These are phyloP conservation scores for Clistopyga incitator DNA, from an alignment of 2,888 invertebrate species.

Conservation along the genomic window DNA sequence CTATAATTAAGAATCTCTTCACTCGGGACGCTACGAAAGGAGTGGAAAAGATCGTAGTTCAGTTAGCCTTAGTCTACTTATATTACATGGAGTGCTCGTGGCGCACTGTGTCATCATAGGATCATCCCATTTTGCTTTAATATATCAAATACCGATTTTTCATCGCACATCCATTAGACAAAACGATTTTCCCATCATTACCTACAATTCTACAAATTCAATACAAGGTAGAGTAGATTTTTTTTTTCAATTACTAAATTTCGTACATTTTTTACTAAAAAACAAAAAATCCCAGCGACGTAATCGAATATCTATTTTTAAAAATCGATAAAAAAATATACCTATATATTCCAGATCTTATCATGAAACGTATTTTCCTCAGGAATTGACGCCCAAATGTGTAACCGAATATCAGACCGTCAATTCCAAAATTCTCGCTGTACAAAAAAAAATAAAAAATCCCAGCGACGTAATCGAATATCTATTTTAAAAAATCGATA, in stretches of 20 bases:
- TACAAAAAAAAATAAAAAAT: too few relatives aligned
- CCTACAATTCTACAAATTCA: too few relatives aligned
- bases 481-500: too few relatives aligned
- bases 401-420: not conserved
- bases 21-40: conserved; percentile 36
- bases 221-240: too few relatives aligned
- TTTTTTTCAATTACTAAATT: too few relatives aligned
- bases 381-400: not conserved
- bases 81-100: conserved; percentile 32
- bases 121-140: not conserved
- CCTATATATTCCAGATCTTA: too few relatives aligned
- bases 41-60: conserved; percentile 31
- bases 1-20: conserved; percentile 73
- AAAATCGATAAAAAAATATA: too few relatives aligned
- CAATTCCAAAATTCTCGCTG: not conserved
- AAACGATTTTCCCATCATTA: not conserved
- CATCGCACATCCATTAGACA: not conserved
- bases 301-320: too few relatives aligned
- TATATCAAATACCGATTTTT: not conserved
- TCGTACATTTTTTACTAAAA: too few relatives aligned
- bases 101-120: not conserved
- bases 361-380: not conserved
- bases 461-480: too few relatives aligned
- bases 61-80: conserved; percentile 35
- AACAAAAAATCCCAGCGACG: too few relatives aligned